Conservation (phyloP, 2,113 vertebrate species). For the Poeciliopsis occidentalis region DNA sequence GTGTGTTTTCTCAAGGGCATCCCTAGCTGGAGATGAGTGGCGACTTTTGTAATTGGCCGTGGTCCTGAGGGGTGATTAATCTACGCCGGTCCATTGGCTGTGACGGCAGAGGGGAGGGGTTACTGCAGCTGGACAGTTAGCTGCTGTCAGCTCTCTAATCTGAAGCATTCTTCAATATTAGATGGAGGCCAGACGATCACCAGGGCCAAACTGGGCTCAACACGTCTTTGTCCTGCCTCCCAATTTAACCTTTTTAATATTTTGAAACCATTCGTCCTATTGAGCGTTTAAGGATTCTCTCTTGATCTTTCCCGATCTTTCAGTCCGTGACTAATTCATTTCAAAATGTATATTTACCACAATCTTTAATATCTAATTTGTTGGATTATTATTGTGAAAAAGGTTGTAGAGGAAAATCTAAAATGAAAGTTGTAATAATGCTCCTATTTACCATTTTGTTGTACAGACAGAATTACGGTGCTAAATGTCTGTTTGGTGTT, state of each 20-base stretch:
- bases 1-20: constrained; percentile 68
- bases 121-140: constrained; percentile 70
- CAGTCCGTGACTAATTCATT: neutral
- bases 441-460: constrained; percentile 10
- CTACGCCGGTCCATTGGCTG: constrained; percentile 69
- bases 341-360: too few relatives aligned
- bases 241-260: neutral
- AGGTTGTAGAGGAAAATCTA: neutral
- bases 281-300: neutral
- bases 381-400: too few relatives aligned
- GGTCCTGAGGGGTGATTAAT: constrained; percentile 65
- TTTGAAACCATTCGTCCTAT: neutral
- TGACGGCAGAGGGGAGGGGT: constrained; percentile 66
- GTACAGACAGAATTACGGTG: neutral
- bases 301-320: neutral
- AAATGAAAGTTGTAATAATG: neutral
- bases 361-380: too few relatives aligned
- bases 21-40: constrained; percentile 46
- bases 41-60: constrained; percentile 52
- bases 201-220: constrained; percentile 33
- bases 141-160: constrained; percentile 74
- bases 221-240: constrained; percentile 16
- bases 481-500: neutral
- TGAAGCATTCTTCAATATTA: constrained; percentile 75
- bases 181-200: constrained; percentile 40